phyloP scores from a whole-genome alignment of 2,113 vertebrate species.

The Chinchilla lanigera region DNA sequence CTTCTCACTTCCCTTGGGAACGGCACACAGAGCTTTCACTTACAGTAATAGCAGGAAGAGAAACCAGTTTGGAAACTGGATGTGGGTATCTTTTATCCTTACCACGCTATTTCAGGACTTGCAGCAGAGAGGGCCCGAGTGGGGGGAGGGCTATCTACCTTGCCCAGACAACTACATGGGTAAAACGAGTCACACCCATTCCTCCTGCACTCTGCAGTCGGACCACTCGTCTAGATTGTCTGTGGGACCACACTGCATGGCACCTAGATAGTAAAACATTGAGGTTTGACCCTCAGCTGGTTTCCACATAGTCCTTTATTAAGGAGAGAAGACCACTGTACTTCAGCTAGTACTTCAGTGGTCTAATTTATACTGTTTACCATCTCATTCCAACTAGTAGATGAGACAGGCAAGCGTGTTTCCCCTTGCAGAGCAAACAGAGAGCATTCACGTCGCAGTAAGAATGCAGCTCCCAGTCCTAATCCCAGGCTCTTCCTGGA shows the following conservation, averaged over 20 bases:
- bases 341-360: background rate
- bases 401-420: background rate
- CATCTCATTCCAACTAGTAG: background rate
- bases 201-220: background rate
- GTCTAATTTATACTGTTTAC: background rate
- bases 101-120: background rate
- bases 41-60: background rate
- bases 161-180: background rate
- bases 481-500: background rate
- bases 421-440: background rate
- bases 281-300: background rate
- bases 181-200: background rate
- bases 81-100: background rate
- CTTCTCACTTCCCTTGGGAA: background rate
- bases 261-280: background rate
- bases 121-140: too few relatives aligned
- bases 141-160: background rate
- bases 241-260: background rate
- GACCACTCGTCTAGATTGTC: background rate
- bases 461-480: background rate
- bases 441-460: background rate
- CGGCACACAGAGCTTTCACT: background rate
- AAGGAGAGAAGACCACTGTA: background rate
- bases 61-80: background rate
- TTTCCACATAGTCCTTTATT: background rate